Base-by-base conservation (phyloP, 2,113 vertebrate genomes). In the Dinomys branickii region DNA sequence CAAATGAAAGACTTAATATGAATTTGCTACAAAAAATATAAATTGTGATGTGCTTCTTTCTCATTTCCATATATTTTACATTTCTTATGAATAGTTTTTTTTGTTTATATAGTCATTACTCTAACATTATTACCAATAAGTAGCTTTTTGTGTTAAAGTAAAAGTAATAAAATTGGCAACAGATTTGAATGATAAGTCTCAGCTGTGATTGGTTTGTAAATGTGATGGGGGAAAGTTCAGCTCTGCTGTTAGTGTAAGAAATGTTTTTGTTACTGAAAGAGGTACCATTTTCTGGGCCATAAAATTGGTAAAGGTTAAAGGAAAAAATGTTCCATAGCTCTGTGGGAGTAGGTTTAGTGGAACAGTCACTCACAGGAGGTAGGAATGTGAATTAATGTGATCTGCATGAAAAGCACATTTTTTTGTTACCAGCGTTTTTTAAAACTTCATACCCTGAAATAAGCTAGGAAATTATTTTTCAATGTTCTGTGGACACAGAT, bases 41-140 rank as follows among this genome's bases (percentile, higher is more conserved):
- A 22, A 38, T 84, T 83, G 88, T 94, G 16, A 19, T 92, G 22
- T 26, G 67, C 20, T 90, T 92, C 4, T 0, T 50, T 84, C 10
- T 77, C 33, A 54, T 69, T 93, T 77, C 4, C 9, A 13, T 82
- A 35, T 3, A 65, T n/a, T 95, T 90, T 77, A 6, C 10, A 9
- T 26, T 93, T 95, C 86, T 67, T 24, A 0, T 38, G 38, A 65
- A 52, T 54, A 63, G 67, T 85, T 89, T 71, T 63, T 3, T 85
- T 71, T 28, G 30, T 22, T 97, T 86, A 20, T 44, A 58, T 2
- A 54, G 4, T 96, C 44, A 59, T 71, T 81, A 56, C 44, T 88
- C 1, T 93, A 88, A 84, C 82, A 91, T 80, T 95, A 93, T 92
- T 83, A 73, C 59, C 67, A 81, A 47, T 41, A 52, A 89, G 7